Evolutionary conservation across 1,140 invertebrate genomes (phyloP).

Genomic region (Pogonomyrmex californicus): DNA sequence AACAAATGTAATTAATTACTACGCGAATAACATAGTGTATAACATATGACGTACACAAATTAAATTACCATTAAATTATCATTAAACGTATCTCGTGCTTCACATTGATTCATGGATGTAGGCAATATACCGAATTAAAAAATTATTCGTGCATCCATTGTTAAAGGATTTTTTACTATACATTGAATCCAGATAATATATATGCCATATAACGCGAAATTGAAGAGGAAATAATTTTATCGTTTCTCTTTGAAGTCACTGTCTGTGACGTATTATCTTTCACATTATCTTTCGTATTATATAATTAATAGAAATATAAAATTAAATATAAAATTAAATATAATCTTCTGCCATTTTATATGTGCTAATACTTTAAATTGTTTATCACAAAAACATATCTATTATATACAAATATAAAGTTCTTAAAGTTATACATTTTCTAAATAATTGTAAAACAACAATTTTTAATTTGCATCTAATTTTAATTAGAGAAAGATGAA

Average conservation of each 20-base stretch:
- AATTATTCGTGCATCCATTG: slow-evolving; percentile 28
- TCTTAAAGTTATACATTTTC: background rate
- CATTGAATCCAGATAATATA: slow-evolving; percentile 27
- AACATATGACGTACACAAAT: background rate
- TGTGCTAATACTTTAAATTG: background rate
- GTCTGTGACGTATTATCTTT: slow-evolving; percentile 28
- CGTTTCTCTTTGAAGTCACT: slow-evolving; percentile 43
- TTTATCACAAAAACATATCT: background rate
- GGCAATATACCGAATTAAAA: slow-evolving; percentile 22
- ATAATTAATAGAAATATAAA: slow-evolving; percentile 29
- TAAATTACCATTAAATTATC: slow-evolving; percentile 18
- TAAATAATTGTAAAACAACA: background rate
- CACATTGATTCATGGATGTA: slow-evolving; percentile 11
- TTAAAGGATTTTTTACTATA: background rate
- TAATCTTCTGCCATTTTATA: background rate
- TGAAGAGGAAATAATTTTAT: slow-evolving; percentile 28
- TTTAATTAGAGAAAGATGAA: background rate
- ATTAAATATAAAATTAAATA: slow-evolving; percentile 10
- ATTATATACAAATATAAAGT: background rate
- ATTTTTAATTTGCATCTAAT: slow-evolving; percentile 22
- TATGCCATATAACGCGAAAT: background rate
- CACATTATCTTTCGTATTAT: background rate
- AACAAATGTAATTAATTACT: slow-evolving; percentile 23
- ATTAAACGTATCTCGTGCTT: slow-evolving; percentile 9
- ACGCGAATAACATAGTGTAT: background rate